Evolutionary conservation across 2,888 invertebrate species (phyloP), one percentile per base, ranked within the genome.

Genomic region (Pandemis corylana): DNA sequence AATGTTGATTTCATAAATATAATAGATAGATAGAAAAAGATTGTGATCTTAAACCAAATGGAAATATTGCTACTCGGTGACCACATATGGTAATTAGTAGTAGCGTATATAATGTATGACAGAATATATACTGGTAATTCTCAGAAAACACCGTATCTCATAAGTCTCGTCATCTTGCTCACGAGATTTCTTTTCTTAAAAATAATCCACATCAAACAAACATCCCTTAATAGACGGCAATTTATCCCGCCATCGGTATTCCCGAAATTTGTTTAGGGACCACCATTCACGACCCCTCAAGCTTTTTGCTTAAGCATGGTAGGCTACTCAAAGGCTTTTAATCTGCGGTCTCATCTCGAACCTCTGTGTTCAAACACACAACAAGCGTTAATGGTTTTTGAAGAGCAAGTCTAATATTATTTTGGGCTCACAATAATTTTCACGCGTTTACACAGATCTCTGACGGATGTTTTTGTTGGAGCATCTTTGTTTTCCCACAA

Each of bases 381-480:
- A 91, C 89, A 91, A 85, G 88, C 87, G 86, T 85, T 92, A 93
- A 92, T 92, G 91, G 91, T 87, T 91, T 92, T 90, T 91, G 82
- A 82, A 93, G 92, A 89, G 92, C 88, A 87, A 84, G 79, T 83
- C 81, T 89, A 94, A 94, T 93, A 93, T 94, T 94, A 90, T 94
- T 92, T 90, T 84, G 90, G 89, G 88, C 86, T 83, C 88, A 92
- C 89, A 92, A 91, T 89, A 87, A 88, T 91, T 91, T 92, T 91
- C 89, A 91, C 90, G 89, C 89, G 89, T 88, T 90, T 88, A 87
- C 89, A 84, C 84, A 89, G 87, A 82, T 78, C 78, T 81, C 80
- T 81, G 81, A 81, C 83, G 82, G 83, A 83, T 92, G 88, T 90
- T 93, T 90, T 92, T 90, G 85, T 92, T 87, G 79, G 85, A 80